Evolutionary conservation across 2,113 vertebrate species (phyloP), one percentile per base, ranked within the genome.

Genomic region (Barbus barbus): DNA sequence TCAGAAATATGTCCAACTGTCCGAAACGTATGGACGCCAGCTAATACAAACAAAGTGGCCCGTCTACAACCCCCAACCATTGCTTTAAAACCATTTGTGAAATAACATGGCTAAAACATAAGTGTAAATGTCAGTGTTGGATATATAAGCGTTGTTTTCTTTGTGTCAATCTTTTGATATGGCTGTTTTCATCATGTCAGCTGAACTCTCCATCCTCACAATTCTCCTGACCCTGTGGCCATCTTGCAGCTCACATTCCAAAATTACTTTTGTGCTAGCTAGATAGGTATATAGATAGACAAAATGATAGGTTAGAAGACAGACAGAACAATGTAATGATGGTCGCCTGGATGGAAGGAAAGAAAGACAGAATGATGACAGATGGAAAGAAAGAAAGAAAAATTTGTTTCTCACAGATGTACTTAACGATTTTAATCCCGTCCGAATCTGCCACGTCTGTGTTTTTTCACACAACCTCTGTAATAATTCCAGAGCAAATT

Each of bases 81-180:
- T 74, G 36, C 44, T 18, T 46, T n/a, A 80, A 85, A 81, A 81
- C 20, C 56, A 82, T 16, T 28, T 53, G 56, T 13, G 22, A 78
- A 79, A 85, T 22, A 33, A 56, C n/a, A 65, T 31, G 20, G 31
- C 56, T 18, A 36, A 4, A 53, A 16, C 20, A 24, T 31, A 53
- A 12, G 26, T 81, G 20, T 78, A 84, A 74, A 86, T 79, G 79
- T 61, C 56, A 82, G 41, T 58, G 24, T 72, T 44, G 84, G 79
- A 80, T 24, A 80, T 71, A 71, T 81, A 48, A 69, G 78, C 18
- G 38, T 31, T 53, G 56, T 22, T 74, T 81, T 53, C 33, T 85
- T 22, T 24, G 38, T 71, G n/a, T 13, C 71, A 16, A 46, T 78
- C 46, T 74, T 63, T 82, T 20, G 18, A 24, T 36, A 53, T 75